A percentile compares a stretch with the other conserved stretches of the same genome.
Evolutionary conservation across 2,797 vertebrate species (phyloP).

Genomic region (Austrolebias charrua): DNA sequence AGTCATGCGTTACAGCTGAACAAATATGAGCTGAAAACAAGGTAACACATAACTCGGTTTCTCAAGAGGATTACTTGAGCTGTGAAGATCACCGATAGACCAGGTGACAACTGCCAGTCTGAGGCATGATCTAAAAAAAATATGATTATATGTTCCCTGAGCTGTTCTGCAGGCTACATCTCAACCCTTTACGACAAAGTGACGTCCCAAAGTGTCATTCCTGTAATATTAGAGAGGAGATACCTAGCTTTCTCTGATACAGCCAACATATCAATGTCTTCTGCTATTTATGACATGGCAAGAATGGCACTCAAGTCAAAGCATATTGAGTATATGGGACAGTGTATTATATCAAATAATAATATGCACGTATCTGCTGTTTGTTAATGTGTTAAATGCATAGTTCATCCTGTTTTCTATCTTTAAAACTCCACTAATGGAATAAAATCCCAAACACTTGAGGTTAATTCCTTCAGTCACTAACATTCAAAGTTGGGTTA

Average conservation of each 20-base stretch:
- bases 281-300: constrained; percentile 60
- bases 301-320: constrained; percentile 25
- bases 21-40: constrained; percentile 37
- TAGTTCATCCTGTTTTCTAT: background rate
- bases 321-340: constrained; percentile 32
- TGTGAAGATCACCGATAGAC: constrained; percentile 30
- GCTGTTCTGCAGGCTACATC: constrained; percentile 39
- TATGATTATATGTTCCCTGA: constrained; percentile 37
- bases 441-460: background rate
- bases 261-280: constrained; percentile 61
- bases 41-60: constrained; percentile 30
- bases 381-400: background rate
- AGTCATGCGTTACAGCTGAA: constrained; percentile 26
- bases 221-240: constrained; percentile 66
- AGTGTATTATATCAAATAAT: constrained; percentile 20
- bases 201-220: constrained; percentile 57
- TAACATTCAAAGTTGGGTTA: background rate
- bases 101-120: constrained; percentile 25
- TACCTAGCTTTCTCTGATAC: constrained; percentile 37
- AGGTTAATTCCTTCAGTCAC: background rate
- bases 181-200: constrained; percentile 30
- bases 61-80: constrained; percentile 39
- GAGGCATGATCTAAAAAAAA: constrained; percentile 51
- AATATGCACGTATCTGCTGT: constrained; percentile 10
- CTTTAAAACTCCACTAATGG: constrained; percentile 2